A percentile compares a stretch with the other conserved stretches of the same genome.
Conservation (phyloP, 2,113 vertebrate species). For the Gopherus evgoodei region DNA sequence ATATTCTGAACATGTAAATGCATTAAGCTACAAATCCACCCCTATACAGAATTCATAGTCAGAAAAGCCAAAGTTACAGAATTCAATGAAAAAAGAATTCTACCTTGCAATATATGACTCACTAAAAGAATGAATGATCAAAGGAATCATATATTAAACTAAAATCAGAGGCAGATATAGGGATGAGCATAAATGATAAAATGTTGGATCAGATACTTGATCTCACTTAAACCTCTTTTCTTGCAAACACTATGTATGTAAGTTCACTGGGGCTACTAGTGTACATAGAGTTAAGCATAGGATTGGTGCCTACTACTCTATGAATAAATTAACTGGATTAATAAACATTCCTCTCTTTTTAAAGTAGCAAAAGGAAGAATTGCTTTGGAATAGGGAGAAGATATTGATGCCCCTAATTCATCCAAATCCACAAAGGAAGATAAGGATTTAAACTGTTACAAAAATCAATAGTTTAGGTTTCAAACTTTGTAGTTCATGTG, state of each 20-base stretch:
- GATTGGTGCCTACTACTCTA: not conserved
- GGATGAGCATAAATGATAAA: not conserved
- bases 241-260: not conserved
- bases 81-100: not conserved
- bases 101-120: not conserved
- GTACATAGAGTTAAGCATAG: not conserved
- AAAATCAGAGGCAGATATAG: not conserved
- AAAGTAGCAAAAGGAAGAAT: not conserved
- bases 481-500: not conserved
- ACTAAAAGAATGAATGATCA: not conserved
- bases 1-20: not conserved
- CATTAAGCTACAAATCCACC: not conserved
- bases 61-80: not conserved
- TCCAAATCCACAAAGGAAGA: not conserved
- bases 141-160: not conserved
- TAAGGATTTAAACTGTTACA: not conserved
- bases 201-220: accelerated
- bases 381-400: not conserved
- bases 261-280: not conserved
- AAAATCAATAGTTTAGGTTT: not conserved
- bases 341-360: not conserved
- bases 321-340: not conserved
- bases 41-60: not conserved
- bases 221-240: not conserved
- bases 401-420: not conserved